Conservation (phyloP, 2,888 invertebrate species). For the Ochropleura plecta region DNA sequence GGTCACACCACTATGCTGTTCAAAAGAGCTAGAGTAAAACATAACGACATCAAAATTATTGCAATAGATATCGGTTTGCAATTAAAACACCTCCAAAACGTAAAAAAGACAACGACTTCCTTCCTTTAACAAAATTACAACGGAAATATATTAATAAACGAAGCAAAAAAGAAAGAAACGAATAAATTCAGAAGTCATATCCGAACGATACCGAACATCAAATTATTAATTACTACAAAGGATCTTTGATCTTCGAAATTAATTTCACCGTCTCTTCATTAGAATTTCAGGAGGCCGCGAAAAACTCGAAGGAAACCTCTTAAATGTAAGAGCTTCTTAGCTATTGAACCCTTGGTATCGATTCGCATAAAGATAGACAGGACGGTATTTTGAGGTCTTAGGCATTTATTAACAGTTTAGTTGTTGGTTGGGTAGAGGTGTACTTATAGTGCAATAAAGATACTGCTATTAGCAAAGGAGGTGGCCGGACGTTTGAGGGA, state of each 20-base stretch:
- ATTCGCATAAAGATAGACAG: not conserved
- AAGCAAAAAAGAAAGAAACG: not conserved
- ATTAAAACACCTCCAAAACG: not conserved
- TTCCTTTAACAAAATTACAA: constrained; percentile 15
- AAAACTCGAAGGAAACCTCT: constrained; percentile 26
- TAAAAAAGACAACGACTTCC: constrained; percentile 12
- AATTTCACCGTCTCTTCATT: constrained; percentile 54
- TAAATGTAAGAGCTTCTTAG: constrained; percentile 27
- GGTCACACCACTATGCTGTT: too few species aligned
- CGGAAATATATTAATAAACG: constrained; percentile 29
- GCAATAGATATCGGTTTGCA: not conserved
- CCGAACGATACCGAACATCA: constrained; percentile 29
- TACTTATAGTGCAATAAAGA: not conserved
- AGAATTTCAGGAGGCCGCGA: constrained; percentile 29
- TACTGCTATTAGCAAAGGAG: too few species aligned
- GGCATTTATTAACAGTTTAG: not conserved
- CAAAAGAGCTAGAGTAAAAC: too few species aligned
- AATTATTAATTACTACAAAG: constrained; percentile 57
- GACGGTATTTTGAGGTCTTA: not conserved
- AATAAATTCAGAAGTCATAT: constrained; percentile 25
- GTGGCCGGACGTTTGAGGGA: too few species aligned
- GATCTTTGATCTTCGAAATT: constrained; percentile 60
- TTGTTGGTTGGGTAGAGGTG: not conserved
- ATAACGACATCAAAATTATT: not conserved
- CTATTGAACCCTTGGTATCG: constrained; percentile 4